Conservation (phyloP, 2,113 vertebrate species). For the Apodemus sylvaticus region DNA sequence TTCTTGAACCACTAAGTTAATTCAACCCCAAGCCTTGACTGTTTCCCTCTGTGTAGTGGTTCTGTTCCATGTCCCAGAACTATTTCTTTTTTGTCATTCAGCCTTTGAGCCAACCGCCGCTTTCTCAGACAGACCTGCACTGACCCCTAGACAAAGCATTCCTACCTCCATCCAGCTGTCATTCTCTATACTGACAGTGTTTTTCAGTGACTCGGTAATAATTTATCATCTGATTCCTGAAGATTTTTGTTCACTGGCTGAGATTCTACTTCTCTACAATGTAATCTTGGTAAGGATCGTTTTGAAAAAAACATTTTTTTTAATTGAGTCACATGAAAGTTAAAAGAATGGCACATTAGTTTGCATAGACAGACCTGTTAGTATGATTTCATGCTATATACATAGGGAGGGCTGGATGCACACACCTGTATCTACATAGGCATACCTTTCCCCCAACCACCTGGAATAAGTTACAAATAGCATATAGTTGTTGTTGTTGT, state of each 20-base stretch:
- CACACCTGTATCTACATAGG: not conserved
- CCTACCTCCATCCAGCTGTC: not conserved
- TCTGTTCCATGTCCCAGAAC: not conserved
- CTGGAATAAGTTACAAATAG: not conserved
- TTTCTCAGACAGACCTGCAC: not conserved
- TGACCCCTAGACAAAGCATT: not conserved
- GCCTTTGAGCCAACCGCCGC: not conserved
- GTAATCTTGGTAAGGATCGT: not conserved
- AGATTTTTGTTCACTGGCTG: not conserved
- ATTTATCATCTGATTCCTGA: not conserved
- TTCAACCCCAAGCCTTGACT: not conserved
- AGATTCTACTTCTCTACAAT: slow-evolving; percentile 1
- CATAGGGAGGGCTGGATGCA: too few species aligned
- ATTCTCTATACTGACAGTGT: not conserved
- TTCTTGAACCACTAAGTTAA: not conserved
- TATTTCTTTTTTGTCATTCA: not conserved
- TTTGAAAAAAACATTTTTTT: not conserved
- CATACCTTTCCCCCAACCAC: not conserved
- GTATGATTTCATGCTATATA: not conserved
- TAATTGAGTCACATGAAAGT: not conserved
- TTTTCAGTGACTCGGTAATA: not conserved
- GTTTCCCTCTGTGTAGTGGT: not conserved
- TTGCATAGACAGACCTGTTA: not conserved
- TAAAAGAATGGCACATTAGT: not conserved
- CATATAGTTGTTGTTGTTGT: too few species aligned